Conservation (phyloP, 2,888 invertebrate species). For the Aphidoletes aphidimyza region DNA sequence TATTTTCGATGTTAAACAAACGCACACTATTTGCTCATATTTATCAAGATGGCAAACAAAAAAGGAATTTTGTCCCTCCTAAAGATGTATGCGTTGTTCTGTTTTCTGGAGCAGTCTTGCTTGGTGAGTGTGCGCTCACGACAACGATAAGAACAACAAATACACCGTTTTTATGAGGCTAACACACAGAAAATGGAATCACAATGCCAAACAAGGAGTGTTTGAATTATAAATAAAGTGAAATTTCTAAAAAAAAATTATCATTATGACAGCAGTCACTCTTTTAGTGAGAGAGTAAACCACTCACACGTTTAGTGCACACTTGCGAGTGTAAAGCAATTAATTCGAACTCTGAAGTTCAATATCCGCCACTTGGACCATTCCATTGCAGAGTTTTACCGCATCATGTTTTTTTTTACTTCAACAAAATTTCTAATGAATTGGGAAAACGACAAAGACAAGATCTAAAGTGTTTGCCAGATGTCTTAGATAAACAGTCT, state of each 20-base stretch:
- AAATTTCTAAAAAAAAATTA: constrained; percentile 3
- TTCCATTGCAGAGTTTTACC: neutral
- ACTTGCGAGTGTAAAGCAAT: neutral
- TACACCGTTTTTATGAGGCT: neutral
- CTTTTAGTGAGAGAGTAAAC: too few relatives aligned
- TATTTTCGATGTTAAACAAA: constrained; percentile 43
- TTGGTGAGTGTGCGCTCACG: constrained; percentile 18
- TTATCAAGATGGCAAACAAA: constrained; percentile 45
- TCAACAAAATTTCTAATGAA: constrained; percentile 15
- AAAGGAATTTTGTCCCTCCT: constrained; percentile 28
- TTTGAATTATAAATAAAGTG: constrained; percentile 30
- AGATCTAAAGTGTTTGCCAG: constrained; percentile 31
- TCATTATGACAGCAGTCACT: neutral
- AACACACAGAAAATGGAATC: neutral
- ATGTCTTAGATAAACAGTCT: constrained; percentile 9
- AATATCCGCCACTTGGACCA: constrained; percentile 12
- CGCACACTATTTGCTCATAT: constrained; percentile 30
- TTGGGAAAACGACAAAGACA: neutral
- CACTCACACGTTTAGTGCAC: neutral
- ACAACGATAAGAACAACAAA: constrained; percentile 36
- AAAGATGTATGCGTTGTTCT: neutral
- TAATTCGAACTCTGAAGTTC: neutral
- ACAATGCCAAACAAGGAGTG: neutral
- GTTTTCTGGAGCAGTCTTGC: neutral
- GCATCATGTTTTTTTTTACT: too few relatives aligned